Evolutionary conservation across 2,797 vertebrate genomes (phyloP), one percentile per base, ranked within the genome.

Genomic region (Myotis pilosus): DNA sequence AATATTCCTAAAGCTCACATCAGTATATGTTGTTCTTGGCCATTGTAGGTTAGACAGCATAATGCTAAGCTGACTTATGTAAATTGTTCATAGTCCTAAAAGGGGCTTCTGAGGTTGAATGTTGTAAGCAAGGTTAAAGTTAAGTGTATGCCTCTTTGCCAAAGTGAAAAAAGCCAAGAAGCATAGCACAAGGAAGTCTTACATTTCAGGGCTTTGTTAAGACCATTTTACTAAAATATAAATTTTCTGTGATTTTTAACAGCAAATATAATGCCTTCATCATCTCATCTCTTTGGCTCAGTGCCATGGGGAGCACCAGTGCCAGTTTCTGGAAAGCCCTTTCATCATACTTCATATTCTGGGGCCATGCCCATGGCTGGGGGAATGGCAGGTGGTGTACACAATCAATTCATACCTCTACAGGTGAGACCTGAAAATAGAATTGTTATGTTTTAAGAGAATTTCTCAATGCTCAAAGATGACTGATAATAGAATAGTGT

Each of bases 341-440:
- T 99, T 96, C 99, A 98, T 71, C 98, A 98, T 71, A 98, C 99
- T 87, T 97, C 99, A 9, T 99, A 99, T 93, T 98, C 99, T 1
- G 98, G 99, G 22, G 98, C 97, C 8, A 86, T 98, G 64, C 98
- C 97, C 20, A 96, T 98, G 87, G 96, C 98, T 55, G 97, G 98
- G 83, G 51, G 98, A 2, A 10, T 98, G 62, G 98, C 99, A 81
- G 97, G 98, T 49, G 99, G 99, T 84, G 98, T 99, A 76, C 99
- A 99, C 97, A 99, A 98, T 98, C 99, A 99, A 98, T 99, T 99
- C 96, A 99, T 99, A 97, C 99, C 99, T 41, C 97, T 99, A 53
- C 99, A 99, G 99, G 99, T 99, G 97, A 98, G 98, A 72, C 68
- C 30, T 68, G n/a, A 38, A 78, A 80, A 38, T 17, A 95, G 6